phyloP scores from a whole-genome alignment of 2,113 vertebrate species.

The Diadophis punctatus region DNA sequence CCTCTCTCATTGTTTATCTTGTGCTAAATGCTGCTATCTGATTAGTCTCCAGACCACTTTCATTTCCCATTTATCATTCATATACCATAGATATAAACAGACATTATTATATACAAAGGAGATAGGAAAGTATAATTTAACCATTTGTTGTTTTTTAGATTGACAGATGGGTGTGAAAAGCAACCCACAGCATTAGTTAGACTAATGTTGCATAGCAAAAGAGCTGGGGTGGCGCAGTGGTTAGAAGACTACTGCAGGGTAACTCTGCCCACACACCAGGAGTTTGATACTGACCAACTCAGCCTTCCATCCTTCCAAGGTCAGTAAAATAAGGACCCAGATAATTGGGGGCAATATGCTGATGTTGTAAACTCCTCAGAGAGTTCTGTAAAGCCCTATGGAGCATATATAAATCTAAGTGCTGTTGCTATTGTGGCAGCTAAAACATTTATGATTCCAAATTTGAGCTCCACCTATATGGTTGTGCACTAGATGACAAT shows the following conservation, averaged over 20 bases:
- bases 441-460: neutral
- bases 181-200: neutral
- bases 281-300: neutral
- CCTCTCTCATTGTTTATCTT: neutral
- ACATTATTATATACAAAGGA: neutral
- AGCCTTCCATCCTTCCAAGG: neutral
- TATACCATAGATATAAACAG: neutral
- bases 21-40: neutral
- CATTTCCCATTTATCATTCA: neutral
- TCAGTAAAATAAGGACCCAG: neutral
- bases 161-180: neutral
- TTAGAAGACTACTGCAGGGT: neutral
- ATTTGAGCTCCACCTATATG: neutral
- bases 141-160: neutral
- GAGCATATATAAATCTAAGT: neutral
- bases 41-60: neutral
- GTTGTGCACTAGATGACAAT: neutral
- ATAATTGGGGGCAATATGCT: neutral
- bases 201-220: neutral
- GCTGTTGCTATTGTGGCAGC: neutral
- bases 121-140: neutral
- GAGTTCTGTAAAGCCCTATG: neutral
- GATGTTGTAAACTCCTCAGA: neutral
- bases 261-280: neutral
- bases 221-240: neutral